phyloP scores from a whole-genome alignment of 2,113 vertebrate species.

The Chionomys nivalis region DNA sequence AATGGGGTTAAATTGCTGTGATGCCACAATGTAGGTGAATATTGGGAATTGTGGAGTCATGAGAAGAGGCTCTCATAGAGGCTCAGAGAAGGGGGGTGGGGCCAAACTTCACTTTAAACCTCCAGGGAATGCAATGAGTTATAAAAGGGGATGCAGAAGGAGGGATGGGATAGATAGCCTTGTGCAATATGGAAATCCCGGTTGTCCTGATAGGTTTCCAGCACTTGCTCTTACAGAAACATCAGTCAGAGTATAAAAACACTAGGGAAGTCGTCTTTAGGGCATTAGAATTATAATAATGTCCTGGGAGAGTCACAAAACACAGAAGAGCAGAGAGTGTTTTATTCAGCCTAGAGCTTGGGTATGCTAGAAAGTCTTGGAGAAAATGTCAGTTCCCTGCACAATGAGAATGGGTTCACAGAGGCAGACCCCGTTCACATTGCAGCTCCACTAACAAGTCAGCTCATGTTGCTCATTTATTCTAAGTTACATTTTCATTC shows the following conservation, averaged over 20 bases:
- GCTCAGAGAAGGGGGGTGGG: not conserved
- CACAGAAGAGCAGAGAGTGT: not conserved
- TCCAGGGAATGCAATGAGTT: not conserved
- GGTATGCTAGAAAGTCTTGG: not conserved
- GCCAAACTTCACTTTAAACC: not conserved
- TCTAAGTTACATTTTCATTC: not conserved
- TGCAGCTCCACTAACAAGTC: not conserved
- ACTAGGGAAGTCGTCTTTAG: not conserved
- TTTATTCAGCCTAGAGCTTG: not conserved
- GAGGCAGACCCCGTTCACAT: not conserved
- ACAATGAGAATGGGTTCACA: not conserved
- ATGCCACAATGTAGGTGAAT: not conserved
- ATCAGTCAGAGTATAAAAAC: not conserved
- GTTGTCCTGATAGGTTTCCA: not conserved
- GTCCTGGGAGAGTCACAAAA: not conserved
- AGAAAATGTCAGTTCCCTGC: not conserved
- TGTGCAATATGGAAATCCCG: not conserved
- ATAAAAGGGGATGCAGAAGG: not conserved
- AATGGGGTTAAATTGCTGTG: not conserved
- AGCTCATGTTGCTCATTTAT: not conserved
- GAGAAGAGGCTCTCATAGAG: not conserved
- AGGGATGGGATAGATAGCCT: not conserved
- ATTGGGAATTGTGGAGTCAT: not conserved
- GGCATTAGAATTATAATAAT: not conserved
- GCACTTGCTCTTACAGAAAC: not conserved